Evolutionary conservation across 2,888 invertebrate species (phyloP).

Genomic region (Caenorhabditis sp.): DNA sequence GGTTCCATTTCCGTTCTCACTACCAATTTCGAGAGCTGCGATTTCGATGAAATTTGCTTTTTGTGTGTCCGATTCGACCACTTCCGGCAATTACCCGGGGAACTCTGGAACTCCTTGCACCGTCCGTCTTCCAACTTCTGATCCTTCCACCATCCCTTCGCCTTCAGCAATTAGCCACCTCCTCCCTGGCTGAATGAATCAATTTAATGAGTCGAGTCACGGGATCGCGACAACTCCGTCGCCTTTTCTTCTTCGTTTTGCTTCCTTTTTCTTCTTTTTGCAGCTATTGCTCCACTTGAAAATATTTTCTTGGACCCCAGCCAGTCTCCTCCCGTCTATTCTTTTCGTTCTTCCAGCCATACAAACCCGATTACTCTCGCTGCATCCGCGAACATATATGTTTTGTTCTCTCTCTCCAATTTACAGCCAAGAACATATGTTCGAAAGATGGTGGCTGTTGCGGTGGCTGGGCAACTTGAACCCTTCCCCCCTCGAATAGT

Average conservation of each 20-base stretch:
- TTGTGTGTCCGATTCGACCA: background rate
- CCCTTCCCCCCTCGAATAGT: background rate
- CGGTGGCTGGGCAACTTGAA: background rate
- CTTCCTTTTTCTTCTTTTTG: constrained; percentile 21
- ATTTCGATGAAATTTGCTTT: background rate
- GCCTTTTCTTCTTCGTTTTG: constrained; percentile 8
- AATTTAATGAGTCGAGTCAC: constrained; percentile 51
- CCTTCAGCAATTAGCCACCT: constrained; percentile 42
- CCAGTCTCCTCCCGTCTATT: constrained; percentile 7
- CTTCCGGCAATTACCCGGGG: constrained; percentile 31
- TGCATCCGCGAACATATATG: background rate
- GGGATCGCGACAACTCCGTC: constrained; percentile 17
- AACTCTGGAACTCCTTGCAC: background rate
- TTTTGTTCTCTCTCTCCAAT: background rate
- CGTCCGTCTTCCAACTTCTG: background rate
- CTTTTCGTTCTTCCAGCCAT: constrained; percentile 1
- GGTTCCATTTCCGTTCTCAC: background rate
- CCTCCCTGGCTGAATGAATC: constrained; percentile 26
- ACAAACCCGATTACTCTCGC: constrained; percentile 4
- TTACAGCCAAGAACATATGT: constrained; percentile 15
- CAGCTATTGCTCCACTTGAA: background rate
- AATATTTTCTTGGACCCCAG: background rate
- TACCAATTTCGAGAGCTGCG: background rate
- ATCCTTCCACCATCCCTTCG: background rate
- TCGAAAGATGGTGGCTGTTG: background rate